Conservation (phyloP, 2,797 vertebrate species). For the Poecilia gillii region DNA sequence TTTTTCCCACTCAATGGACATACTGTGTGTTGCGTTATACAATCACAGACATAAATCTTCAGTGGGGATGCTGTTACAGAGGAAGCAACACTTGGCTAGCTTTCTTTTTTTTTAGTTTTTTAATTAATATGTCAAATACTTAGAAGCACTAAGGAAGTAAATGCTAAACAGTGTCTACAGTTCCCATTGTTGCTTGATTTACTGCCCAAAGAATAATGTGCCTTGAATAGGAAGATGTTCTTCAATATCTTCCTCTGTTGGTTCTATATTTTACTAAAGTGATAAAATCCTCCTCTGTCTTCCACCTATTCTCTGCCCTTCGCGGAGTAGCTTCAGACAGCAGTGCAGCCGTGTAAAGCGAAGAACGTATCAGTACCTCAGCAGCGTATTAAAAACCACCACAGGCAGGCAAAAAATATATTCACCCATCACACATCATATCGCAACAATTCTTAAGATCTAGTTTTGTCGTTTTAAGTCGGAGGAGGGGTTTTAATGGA, state of each 20-base stretch:
- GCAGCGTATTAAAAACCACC: background rate
- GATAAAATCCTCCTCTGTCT: background rate
- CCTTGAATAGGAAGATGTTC: background rate
- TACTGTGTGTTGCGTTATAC: background rate
- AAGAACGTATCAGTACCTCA: background rate
- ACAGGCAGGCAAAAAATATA: background rate
- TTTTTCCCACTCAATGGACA: background rate
- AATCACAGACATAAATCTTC: background rate
- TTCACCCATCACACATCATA: background rate
- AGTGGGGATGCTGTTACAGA: background rate
- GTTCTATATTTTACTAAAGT: background rate
- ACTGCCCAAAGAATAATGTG: background rate
- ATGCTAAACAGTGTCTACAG: background rate
- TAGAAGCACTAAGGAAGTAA: background rate
- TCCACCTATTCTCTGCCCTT: background rate
- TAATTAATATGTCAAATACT: background rate
- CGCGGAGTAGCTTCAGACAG: background rate
- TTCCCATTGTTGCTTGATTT: background rate
- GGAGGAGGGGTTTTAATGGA: background rate
- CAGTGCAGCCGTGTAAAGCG: background rate
- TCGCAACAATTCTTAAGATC: background rate
- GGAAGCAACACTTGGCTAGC: no score
- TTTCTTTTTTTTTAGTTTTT: background rate
- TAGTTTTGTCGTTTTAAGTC: background rate
- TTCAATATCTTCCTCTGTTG: background rate